Evolutionary conservation across 2,113 vertebrate species (phyloP).

Genomic region (Ictidomys tridecemlineatus): DNA sequence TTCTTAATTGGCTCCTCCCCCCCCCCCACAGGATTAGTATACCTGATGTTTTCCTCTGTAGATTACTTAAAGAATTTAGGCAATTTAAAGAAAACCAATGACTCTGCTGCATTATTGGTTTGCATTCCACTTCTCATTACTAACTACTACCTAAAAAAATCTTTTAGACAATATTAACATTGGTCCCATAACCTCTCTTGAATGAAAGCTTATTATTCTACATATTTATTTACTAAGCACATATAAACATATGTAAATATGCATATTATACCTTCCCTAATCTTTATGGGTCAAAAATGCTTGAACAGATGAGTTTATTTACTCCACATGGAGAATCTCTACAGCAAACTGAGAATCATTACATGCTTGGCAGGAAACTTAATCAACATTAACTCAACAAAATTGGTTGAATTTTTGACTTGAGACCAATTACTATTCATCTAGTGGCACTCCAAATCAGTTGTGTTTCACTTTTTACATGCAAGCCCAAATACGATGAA

Average conservation of each 20-base stretch:
- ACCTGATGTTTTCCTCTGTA: too few relatives aligned
- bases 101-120: too few relatives aligned
- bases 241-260: neutral
- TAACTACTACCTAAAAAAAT: neutral
- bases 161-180: neutral
- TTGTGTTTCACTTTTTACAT: neutral
- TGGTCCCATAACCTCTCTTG: neutral
- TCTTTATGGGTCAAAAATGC: neutral
- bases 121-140: too few relatives aligned
- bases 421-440: neutral
- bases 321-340: neutral
- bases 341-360: neutral
- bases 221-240: neutral
- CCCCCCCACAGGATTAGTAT: too few relatives aligned
- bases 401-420: neutral
- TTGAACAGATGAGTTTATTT: neutral
- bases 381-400: neutral
- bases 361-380: conserved; percentile 13
- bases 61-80: too few relatives aligned
- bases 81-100: too few relatives aligned
- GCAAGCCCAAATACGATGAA: conserved; percentile 19
- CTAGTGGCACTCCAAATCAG: neutral
- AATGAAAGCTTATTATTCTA: conserved; percentile 20
- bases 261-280: neutral
- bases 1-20: too few relatives aligned